Evolutionary conservation across 2,113 vertebrate genomes (phyloP).

Genomic region (Athene noctua): DNA sequence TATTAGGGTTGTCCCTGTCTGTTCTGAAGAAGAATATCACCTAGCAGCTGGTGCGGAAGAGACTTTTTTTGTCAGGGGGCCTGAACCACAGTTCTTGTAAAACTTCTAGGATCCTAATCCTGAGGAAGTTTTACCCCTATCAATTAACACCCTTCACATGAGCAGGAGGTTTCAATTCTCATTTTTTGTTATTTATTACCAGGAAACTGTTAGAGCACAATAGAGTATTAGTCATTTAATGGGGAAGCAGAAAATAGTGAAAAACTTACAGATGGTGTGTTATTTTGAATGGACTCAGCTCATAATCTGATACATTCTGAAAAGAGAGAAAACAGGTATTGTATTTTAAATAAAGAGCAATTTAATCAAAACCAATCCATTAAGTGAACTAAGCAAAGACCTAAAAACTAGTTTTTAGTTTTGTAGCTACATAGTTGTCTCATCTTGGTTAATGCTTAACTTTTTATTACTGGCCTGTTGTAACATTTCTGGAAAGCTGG

Average conservation of each 20-base stretch:
- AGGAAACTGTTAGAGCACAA: background rate
- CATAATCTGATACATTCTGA: conserved; percentile 76
- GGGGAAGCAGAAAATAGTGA: background rate
- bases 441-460: conserved; percentile 60
- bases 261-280: conserved; percentile 81
- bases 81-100: background rate
- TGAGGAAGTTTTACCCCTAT: background rate
- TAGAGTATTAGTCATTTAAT: background rate
- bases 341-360: background rate
- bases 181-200: background rate
- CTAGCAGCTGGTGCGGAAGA: background rate
- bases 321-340: conserved; percentile 28
- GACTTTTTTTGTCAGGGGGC: background rate
- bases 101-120: background rate
- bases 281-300: conserved; percentile 79
- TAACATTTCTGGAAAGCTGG: conserved; percentile 9
- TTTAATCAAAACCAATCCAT: background rate
- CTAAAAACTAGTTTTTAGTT: background rate
- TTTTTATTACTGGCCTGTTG: background rate
- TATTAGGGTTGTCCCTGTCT: background rate
- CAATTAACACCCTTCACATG: background rate
- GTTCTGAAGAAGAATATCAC: background rate
- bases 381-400: background rate
- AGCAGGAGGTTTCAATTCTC: background rate
- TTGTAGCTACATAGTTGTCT: background rate